Evolutionary conservation across 2,113 vertebrate species (phyloP).

Genomic region (Picathartes gymnocephalus): DNA sequence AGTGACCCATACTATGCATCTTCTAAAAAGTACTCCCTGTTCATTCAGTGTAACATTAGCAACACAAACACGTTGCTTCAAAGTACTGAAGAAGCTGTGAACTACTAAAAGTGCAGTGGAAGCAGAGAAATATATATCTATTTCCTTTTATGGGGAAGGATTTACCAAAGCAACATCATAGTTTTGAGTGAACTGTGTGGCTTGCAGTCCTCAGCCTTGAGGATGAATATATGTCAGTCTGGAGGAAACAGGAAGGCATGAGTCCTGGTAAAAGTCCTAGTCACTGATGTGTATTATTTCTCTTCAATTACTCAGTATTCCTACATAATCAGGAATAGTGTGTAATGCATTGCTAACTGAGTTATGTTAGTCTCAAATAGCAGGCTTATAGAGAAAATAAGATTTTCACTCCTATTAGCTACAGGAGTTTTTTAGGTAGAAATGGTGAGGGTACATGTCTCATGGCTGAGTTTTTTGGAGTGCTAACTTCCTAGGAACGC

Average conservation of each 20-base stretch:
- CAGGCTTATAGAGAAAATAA: background rate
- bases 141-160: background rate
- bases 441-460: background rate
- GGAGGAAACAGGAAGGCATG: background rate
- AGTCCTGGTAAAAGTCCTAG: conserved; percentile 23
- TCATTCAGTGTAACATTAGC: background rate
- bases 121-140: background rate
- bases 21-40: background rate
- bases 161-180: background rate
- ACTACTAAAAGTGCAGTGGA: background rate
- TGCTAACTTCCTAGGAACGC: background rate
- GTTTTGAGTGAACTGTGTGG: background rate
- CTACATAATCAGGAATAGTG: background rate
- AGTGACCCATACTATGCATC: background rate
- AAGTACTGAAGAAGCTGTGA: background rate
- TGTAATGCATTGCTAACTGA: conserved; percentile 14
- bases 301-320: conserved; percentile 24
- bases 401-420: background rate
- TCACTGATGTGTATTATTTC: background rate
- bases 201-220: background rate
- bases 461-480: background rate
- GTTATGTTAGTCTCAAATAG: background rate
- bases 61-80: background rate
- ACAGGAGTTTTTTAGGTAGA: background rate
- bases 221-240: background rate